Base-by-base conservation (phyloP, 53 echinoderm and acorn worm species). In the Echinometra lucunter region DNA sequence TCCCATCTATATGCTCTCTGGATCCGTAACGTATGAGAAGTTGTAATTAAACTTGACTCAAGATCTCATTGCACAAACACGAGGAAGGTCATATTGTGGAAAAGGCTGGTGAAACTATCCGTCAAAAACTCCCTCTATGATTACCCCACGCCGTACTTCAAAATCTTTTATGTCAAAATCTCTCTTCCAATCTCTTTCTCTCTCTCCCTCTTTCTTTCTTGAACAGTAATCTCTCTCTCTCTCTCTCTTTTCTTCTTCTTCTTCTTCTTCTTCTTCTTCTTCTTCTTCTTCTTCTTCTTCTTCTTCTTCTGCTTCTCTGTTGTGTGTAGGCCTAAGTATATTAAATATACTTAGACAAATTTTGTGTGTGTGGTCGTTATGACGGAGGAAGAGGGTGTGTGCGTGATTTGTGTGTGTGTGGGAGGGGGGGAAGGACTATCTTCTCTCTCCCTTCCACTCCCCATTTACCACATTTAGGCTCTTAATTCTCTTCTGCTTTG, bases 41-140 rank as follows among this genome's bases (percentile, higher is more conserved):
- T 38, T 58, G 37, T 63, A 90, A 90, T 90, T 90, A 90, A 63
- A 90, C 58, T 90, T 90, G 90, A 90, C 90, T 60, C 63, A 90
- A 90, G 90, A 58, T 12, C 63, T 21, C 90, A 90, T 90, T 90
- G 66, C 90, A 60, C 66, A 58, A 63, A 90, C 37, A 63, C 35
- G 63, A 60, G 38, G 18, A 90, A 90, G 90, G 90, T 90, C 90
- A 37, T 42, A 58, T 25, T 63, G 90, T 90, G 37, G 15, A 60
- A 37, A 38, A 63, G 90, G 90, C 58, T 90, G 90, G 90, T 1
- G 38, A 40, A 90, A 60, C 90, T 63, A 90, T 90, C 66, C 40
- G 27, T 90, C 90, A 40, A 40, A 35, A 58, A 60, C 63, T 58
- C 60, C 58, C 90, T 63, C 47, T 40, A 38, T 25, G 13, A 63